These are phyloP conservation scores for Diachrysia chrysitis DNA, from an alignment of 2,888 invertebrate species.

Conservation along the genomic window DNA sequence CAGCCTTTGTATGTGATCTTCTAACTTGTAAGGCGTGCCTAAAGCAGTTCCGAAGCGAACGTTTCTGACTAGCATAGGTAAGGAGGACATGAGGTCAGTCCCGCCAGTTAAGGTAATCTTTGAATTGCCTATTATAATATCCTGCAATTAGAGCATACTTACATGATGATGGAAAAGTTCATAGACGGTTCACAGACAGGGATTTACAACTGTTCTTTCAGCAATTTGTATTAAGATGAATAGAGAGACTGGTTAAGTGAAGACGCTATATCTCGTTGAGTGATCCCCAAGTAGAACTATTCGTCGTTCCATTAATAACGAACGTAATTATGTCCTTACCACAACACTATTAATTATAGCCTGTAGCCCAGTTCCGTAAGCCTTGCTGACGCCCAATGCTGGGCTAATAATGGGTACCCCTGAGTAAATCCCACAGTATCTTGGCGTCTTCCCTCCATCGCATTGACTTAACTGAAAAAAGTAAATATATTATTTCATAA, in stretches of 20 bases:
- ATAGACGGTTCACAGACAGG: background rate
- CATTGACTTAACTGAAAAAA: slow-evolving; percentile 91
- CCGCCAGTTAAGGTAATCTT: slow-evolving; percentile 96
- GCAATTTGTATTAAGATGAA: background rate
- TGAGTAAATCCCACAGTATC: slow-evolving; percentile 94
- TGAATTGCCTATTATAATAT: slow-evolving; percentile 94
- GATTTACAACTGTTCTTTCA: background rate
- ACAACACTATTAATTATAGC: slow-evolving; percentile 96
- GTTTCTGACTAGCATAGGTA: slow-evolving; percentile 95
- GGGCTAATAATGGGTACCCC: slow-evolving; percentile 96
- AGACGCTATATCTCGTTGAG: background rate
- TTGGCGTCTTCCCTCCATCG: slow-evolving; percentile 95
- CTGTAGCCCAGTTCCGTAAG: slow-evolving; percentile 99
- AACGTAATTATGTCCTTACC: slow-evolving; percentile 84
- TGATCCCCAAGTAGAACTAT: too few species aligned
- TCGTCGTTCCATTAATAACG: background rate
- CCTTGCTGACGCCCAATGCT: slow-evolving; percentile 96
- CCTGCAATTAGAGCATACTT: slow-evolving; percentile 85
- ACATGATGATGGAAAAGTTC: background rate
- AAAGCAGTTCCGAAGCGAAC: slow-evolving; percentile 96
- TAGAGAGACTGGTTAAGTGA: background rate
- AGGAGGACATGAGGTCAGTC: slow-evolving; percentile 97
- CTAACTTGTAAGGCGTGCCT: slow-evolving; percentile 92
- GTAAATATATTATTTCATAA: too few species aligned
- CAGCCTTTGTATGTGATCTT: slow-evolving; percentile 90